These are phyloP conservation scores for Vanessa cardui DNA, from an alignment of 2,888 invertebrate species.

Conservation along the genomic window DNA sequence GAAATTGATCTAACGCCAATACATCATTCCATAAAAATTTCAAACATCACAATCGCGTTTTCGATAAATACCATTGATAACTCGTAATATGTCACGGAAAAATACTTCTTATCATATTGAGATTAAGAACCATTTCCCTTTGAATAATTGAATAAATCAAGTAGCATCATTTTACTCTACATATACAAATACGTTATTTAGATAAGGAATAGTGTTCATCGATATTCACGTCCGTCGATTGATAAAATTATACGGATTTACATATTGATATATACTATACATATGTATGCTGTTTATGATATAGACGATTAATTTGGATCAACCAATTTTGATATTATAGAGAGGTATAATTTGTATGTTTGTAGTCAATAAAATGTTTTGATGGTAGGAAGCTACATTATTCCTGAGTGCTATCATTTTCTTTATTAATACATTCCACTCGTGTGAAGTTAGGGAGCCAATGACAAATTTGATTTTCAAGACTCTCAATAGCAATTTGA, in stretches of 20 bases:
- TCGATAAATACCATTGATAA: constrained; percentile 20
- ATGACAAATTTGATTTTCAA: no score
- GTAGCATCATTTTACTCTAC: background rate
- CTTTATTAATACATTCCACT: no score
- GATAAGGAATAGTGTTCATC: background rate
- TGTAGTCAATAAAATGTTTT: no score
- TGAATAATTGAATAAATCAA: background rate
- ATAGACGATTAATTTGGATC: no score
- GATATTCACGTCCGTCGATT: background rate
- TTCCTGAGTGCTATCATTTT: no score
- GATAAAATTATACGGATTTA: background rate
- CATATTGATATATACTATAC: background rate
- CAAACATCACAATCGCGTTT: constrained; percentile 11
- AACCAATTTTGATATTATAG: no score
- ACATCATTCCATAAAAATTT: background rate
- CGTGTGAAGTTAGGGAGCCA: no score
- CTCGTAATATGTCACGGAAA: background rate
- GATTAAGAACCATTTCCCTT: background rate
- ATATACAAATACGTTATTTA: background rate
- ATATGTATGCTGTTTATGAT: background rate
- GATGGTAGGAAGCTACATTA: no score
- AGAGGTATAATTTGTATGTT: no score
- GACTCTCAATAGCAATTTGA: no score
- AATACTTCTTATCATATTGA: background rate
- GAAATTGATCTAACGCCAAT: no score